Conservation (phyloP, 2,888 invertebrate genomes). For the Orchesella flavescens region DNA sequence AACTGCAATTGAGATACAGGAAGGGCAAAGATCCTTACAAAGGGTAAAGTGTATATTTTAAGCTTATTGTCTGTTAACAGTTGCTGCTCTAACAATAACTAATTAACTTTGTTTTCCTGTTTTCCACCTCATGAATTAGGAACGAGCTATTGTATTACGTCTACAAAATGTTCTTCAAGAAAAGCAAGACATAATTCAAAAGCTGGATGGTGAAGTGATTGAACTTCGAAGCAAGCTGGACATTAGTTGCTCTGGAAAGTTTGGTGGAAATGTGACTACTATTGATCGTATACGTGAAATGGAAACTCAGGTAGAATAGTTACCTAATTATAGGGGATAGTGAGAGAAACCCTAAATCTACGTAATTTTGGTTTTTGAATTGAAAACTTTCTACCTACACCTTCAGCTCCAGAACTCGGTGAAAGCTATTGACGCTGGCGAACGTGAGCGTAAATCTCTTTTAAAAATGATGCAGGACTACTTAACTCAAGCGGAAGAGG, state of each 20-base stretch:
- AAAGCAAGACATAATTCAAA: constrained; percentile 62
- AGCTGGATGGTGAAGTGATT: constrained; percentile 52
- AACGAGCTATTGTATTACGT: constrained; percentile 57
- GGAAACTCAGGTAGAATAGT: constrained; percentile 63
- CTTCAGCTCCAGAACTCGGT: constrained; percentile 56
- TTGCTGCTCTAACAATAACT: too few relatives aligned
- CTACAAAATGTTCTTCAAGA: constrained; percentile 61
- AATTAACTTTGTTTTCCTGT: too few relatives aligned
- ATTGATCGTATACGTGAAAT: constrained; percentile 50
- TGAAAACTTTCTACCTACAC: background rate
- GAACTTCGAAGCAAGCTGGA: constrained; percentile 61
- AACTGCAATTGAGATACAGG: constrained; percentile 60
- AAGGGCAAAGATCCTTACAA: constrained; percentile 54
- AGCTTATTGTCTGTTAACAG: constrained; percentile 9
- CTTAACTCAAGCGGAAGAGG: constrained; percentile 78
- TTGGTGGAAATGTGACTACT: constrained; percentile 47
- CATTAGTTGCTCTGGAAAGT: constrained; percentile 43
- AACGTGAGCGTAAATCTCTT: constrained; percentile 79
- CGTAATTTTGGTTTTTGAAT: too few relatives aligned
- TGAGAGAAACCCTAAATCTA: too few relatives aligned
- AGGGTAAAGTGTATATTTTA: constrained; percentile 38
- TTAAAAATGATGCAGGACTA: constrained; percentile 78
- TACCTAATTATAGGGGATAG: too few relatives aligned
- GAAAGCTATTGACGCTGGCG: constrained; percentile 75
- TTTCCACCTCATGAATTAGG: too few relatives aligned